Base-by-base conservation (phyloP, 2,797 vertebrate genomes). In the Myiothlypis coronata region DNA sequence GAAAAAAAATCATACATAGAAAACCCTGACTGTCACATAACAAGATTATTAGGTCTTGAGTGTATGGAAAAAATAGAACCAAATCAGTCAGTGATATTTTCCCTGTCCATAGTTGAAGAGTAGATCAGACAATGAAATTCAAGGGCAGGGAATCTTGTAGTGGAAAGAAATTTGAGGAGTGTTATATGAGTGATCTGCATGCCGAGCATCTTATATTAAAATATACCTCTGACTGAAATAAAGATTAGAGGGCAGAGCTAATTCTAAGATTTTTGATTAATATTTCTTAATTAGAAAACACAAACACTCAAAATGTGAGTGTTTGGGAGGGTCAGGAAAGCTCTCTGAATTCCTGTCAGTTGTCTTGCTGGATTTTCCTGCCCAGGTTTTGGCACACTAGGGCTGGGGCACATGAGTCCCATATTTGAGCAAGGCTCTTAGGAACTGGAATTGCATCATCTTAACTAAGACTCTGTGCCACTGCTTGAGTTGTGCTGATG, bases 381-480 rank as follows among this genome's bases (percentile, higher is more conserved):
- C 6, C 11, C 16, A 43, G 13, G 5, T 41, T 90, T 71, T 49
- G 28, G 8, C 23, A 34, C n/a, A 14, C 17, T 12, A 15, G 8
- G 56, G 6, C 16, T 16, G 22, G 35, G 13, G 39, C 11, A 32
- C 0, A 0, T 3, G 24, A 50, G 12, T 85, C 18, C 9, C 11
- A 35, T 21, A 17, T 63, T 59, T 32, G 23, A 55, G 44, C 35
- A 52, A 32, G 4, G 9, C 6, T 85, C 35, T 67, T 37, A 26
- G 6, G 22, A 64, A 13, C 17, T 22, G 41, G 9, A 9, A 39
- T 72, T 72, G 11, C 6, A 13, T 26, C 8, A 41, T 21, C 5
- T 47, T 47, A 21, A 3, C 6, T 26, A 41, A 24, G 47, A 26
- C 53, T 76, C 89, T 65, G 13, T 72, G 35, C 2, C 21, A 4